Percentiles rank a stretch among this genome's conserved stretches.
These are phyloP conservation scores for Gobio occitaniae DNA, from an alignment of 2,797 vertebrate species.

Conservation along the genomic window DNA sequence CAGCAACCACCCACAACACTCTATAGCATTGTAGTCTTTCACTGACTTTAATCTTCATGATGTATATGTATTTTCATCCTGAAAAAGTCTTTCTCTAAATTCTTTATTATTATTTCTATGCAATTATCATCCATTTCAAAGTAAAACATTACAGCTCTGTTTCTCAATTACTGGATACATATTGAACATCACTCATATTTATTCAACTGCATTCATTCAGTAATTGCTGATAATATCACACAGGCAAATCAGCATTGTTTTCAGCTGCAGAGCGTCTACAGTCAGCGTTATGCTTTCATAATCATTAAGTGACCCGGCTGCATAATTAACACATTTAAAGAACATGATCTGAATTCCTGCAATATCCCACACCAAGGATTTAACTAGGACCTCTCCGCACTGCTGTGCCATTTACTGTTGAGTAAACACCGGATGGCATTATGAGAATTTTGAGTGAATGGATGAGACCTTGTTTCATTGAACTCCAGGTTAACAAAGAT, in stretches of 20 bases:
- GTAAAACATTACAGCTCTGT: slow-evolving; percentile 16
- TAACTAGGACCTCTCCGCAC: not conserved
- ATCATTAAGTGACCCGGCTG: slow-evolving; percentile 11
- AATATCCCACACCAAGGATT: not conserved
- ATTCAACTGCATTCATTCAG: slow-evolving; percentile 25
- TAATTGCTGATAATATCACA: slow-evolving; percentile 46
- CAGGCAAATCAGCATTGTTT: slow-evolving; percentile 27
- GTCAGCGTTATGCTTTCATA: slow-evolving; percentile 12
- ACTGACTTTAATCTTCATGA: not conserved
- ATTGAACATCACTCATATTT: slow-evolving; percentile 40
- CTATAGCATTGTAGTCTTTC: not conserved
- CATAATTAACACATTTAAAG: slow-evolving; percentile 11
- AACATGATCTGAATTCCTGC: not conserved
- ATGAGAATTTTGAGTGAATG: slow-evolving; percentile 3
- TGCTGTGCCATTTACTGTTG: not conserved
- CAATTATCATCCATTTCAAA: slow-evolving; percentile 22
- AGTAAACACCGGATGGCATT: not conserved
- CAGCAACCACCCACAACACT: not conserved
- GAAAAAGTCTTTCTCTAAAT: not conserved
- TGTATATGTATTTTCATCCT: slow-evolving; percentile 1
- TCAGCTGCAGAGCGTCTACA: slow-evolving; percentile 1
- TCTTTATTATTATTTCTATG: not conserved
- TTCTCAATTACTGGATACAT: slow-evolving; percentile 31
- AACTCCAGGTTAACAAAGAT: slow-evolving; percentile 15
- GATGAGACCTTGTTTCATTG: not conserved